These are phyloP conservation scores for Lasioglossum leucozonium DNA, from an alignment of 2,888 invertebrate genomes.

Conservation along the genomic window DNA sequence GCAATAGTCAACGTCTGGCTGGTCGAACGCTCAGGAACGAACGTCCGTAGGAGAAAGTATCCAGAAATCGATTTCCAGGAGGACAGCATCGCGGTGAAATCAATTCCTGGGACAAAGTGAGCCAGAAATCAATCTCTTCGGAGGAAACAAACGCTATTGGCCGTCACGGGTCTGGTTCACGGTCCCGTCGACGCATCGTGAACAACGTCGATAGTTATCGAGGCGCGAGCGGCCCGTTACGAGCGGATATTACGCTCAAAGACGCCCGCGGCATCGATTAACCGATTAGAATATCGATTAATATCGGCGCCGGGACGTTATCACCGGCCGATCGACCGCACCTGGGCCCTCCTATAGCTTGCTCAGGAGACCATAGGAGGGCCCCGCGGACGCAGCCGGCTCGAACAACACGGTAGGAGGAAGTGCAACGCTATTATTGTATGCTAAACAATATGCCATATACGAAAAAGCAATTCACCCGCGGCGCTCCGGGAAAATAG, in stretches of 20 bases:
- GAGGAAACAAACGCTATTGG: not conserved
- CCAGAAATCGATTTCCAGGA: conserved; percentile 20
- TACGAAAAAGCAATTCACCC: conserved; percentile 50
- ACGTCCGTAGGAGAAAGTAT: not conserved
- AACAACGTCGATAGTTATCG: conserved; percentile 62
- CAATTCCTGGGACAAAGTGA: not conserved
- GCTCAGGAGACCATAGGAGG: conserved; percentile 13
- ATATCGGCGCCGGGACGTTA: conserved; percentile 72
- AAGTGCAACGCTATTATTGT: conserved; percentile 56
- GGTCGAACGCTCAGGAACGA: not conserved
- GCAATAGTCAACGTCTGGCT: not conserved
- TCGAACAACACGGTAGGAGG: conserved; percentile 47
- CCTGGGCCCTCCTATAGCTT: conserved; percentile 48
- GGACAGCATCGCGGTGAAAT: not conserved
- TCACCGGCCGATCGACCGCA: conserved; percentile 58
- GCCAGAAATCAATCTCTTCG: conserved; percentile 19
- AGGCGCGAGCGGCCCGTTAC: conserved; percentile 75
- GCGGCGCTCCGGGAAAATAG: not conserved
- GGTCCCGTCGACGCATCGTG: conserved; percentile 49
- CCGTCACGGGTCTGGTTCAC: conserved; percentile 16
- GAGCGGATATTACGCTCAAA: conserved; percentile 76
- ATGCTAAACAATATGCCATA: conserved; percentile 61
- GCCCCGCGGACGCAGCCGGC: conserved; percentile 22
- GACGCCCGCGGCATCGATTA: conserved; percentile 77
- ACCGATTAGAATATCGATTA: conserved; percentile 82